Evolutionary conservation across 2,888 invertebrate species (phyloP), one percentile per base, ranked within the genome.

Genomic region (Idaea aversata): DNA sequence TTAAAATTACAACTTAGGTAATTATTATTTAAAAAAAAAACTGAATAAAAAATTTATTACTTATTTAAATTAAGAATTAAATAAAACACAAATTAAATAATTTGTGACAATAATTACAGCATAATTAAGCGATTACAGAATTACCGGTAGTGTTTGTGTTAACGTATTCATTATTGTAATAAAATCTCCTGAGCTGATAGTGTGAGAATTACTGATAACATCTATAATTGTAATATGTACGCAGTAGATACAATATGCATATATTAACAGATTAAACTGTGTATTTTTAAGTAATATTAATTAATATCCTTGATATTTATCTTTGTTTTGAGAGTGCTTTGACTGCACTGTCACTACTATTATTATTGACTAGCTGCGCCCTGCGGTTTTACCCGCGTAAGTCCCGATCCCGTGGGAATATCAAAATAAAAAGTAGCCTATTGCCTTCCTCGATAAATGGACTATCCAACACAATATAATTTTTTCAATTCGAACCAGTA

Each of bases 121-220:
- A 59, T 57, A 15, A 47, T 47, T 47, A 47, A 47, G 10, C 47
- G 13, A 47, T 47, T 7, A 47, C 47, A 7, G 10, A 47, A 47
- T 10, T 47, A 10, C 47, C 47, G 47, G 47, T 47, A 47, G 47
- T 47, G 25, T 61, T 38, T 7, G 34, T 62, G 62, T 62, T 62
- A 66, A 62, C 63, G 66, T 38, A 47, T 59, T 6, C 57, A 35
- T 61, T 63, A 74, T 72, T 72, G 71, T 72, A 65, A 71, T 66
- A 66, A 65, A 66, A 65, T 59, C 64, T 65, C 61, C 62, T 67
- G 66, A 66, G 68, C 67, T 68, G 66, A 2, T 15, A 63, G 65
- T 69, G 68, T 72, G 74, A 59, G 74, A 72, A 72, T 67, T 38
- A 38, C 5, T 15, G 74, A 72, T 72, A 69, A 4, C 59, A 72